A percentile compares a stretch with the other conserved stretches of the same genome.
These are phyloP conservation scores for Pangasius macronema DNA, from an alignment of 2,797 vertebrate genomes.

Conservation along the genomic window DNA sequence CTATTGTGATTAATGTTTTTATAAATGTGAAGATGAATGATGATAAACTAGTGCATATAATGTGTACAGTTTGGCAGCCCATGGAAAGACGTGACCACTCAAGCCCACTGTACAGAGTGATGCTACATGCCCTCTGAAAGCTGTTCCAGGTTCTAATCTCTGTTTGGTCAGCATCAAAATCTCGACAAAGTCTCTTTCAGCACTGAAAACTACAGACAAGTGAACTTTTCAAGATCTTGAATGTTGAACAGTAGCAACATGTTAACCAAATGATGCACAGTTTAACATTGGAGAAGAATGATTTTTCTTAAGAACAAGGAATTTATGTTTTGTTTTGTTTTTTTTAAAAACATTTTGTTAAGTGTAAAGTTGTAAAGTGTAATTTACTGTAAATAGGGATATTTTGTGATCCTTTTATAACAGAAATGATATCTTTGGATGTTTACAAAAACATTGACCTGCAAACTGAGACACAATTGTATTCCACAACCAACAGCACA, in stretches of 20 bases:
- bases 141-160: slow-evolving; percentile 56
- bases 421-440: slow-evolving; percentile 63
- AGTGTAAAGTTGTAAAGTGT: slow-evolving; percentile 81
- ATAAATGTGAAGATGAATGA: slow-evolving; percentile 61
- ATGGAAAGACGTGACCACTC: slow-evolving; percentile 31
- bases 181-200: slow-evolving; percentile 39
- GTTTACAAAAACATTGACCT: slow-evolving; percentile 55
- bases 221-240: background rate
- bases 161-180: slow-evolving; percentile 44
- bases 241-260: slow-evolving; percentile 33
- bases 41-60: slow-evolving; percentile 63
- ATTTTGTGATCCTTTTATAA: slow-evolving; percentile 78
- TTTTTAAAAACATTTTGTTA: slow-evolving; percentile 64
- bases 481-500: slow-evolving; percentile 57
- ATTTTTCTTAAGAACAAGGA: slow-evolving; percentile 44
- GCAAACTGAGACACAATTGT: slow-evolving; percentile 58
- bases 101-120: slow-evolving; percentile 50
- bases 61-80: slow-evolving; percentile 56
- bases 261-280: slow-evolving; percentile 37
- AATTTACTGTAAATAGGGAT: slow-evolving; percentile 80
- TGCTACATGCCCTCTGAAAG: slow-evolving; percentile 64
- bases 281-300: background rate
- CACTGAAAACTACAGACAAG: slow-evolving; percentile 35
- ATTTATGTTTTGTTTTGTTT: slow-evolving; percentile 50
- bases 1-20: slow-evolving; percentile 46